Base-by-base conservation (phyloP, 2,797 vertebrate species). In the Zalophus californianus region DNA sequence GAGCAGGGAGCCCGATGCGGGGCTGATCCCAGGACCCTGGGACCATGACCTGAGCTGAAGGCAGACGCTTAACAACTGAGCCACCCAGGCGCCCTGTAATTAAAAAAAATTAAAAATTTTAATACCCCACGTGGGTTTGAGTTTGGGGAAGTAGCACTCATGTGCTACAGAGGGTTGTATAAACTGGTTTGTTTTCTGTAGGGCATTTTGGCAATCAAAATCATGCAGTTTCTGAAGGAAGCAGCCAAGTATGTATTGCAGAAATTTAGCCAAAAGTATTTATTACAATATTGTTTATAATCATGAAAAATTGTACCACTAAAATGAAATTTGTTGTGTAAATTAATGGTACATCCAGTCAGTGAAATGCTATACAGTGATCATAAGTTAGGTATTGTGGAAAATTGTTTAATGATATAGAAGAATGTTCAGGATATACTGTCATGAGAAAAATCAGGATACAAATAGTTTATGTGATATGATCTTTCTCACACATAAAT, bases 381-480 rank as follows among this genome's bases (percentile, higher is more conserved):
- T 91, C 72, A 85, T 21, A 93, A 54, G 66, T 90, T n/a, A 66
- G 66, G 21, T 83, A 52, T 66, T 95, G 27, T 70, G n/a, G 68
- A 75, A 90, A 92, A 86, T 64, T 90, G 14, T 94, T 95, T 83
- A 73, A 75, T 84, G 58, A 80, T 88, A 68, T 0, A 84, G 27
- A 77, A 73, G 38, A 93, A 87, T 66, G 54, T 90, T 86, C 23
- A 60, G 44, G 23, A 86, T 82, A 82, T n/a, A 52, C 14, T 73
- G 23, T 66, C 72, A 91, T 58, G 86, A 90, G 58, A 94, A 97
- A 96, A 96, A 94, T 73, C 41, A 62, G 68, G 56, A 95, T 95
- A 90, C 58, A 84, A 79, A 35, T 92, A 88, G 32, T 60, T 90
- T 90, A 21, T 78, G 56, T 96, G 68, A 93, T 75, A 58, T 58